Evolutionary conservation across 92 coral and sea anemone species (phyloP).

Genomic region (Scolanthus callimorphus): DNA sequence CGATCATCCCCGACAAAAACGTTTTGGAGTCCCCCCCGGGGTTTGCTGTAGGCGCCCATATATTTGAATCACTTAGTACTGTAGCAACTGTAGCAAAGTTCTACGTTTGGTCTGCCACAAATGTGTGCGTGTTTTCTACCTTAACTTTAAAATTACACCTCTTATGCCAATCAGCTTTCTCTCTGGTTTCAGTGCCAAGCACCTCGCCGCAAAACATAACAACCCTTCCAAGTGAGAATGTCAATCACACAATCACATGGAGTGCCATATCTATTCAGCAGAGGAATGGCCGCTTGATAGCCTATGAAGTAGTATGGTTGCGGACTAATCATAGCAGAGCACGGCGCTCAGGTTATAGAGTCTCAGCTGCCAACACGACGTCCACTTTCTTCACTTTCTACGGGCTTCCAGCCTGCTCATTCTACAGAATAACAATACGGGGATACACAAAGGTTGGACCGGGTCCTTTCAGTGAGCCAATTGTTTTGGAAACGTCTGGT

Average conservation of each 20-base stretch:
- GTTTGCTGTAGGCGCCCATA: too few relatives aligned
- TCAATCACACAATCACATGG: constrained; percentile 5
- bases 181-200: background rate
- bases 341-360: background rate
- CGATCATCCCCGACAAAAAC: too few relatives aligned
- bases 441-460: constrained; percentile 7
- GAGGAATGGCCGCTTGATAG: constrained; percentile 7
- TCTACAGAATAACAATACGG: constrained; percentile 3
- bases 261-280: constrained; percentile 4
- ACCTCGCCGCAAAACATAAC: background rate
- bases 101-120: too few relatives aligned
- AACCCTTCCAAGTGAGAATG: background rate
- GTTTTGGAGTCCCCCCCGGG: too few relatives aligned
- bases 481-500: background rate
- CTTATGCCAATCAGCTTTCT: too few relatives aligned
- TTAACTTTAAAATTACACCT: too few relatives aligned
- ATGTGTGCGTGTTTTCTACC: too few relatives aligned
- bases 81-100: too few relatives aligned
- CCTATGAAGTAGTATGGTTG: constrained; percentile 7
- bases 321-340: background rate
- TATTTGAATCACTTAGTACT: too few relatives aligned
- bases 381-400: constrained; percentile 1
- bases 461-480: constrained; percentile 5
- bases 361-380: constrained; percentile 4
- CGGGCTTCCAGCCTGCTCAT: constrained; percentile 12